These are phyloP conservation scores for Pyrgus malvae DNA, from an alignment of 2,888 invertebrate genomes.

Conservation along the genomic window DNA sequence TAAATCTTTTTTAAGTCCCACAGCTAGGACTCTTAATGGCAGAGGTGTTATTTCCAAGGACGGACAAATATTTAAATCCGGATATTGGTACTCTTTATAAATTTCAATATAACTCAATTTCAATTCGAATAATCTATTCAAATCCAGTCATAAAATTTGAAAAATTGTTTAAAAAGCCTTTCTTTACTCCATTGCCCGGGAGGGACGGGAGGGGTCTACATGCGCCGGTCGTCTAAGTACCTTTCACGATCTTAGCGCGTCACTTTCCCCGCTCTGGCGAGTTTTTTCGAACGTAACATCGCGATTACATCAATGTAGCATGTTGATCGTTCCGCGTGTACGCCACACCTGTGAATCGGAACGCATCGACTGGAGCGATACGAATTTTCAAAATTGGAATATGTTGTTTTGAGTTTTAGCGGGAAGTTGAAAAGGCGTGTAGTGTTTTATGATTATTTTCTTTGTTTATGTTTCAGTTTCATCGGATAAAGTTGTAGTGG, in stretches of 20 bases:
- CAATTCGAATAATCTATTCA: too few species aligned
- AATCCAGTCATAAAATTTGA: too few species aligned
- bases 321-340: constrained; percentile 67
- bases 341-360: constrained; percentile 58
- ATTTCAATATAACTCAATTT: too few species aligned
- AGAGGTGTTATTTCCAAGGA: too few species aligned
- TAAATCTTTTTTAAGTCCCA: too few species aligned
- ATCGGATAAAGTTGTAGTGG: too few species aligned
- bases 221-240: constrained; percentile 64
- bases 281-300: constrained; percentile 76
- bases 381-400: not conserved
- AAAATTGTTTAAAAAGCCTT: constrained; percentile 15
- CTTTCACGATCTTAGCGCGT: constrained; percentile 78
- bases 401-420: not conserved
- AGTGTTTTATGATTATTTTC: too few species aligned
- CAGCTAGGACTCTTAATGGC: too few species aligned
- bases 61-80: too few species aligned
- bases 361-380: constrained; percentile 30
- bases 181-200: constrained; percentile 2
- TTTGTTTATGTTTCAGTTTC: too few species aligned
- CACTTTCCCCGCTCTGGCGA: constrained; percentile 78
- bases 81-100: too few species aligned
- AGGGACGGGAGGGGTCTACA: constrained; percentile 44
- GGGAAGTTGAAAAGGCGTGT: too few species aligned
- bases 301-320: constrained; percentile 77